Conservation (phyloP, 1,140 invertebrate species). For the Nebria ingens region DNA sequence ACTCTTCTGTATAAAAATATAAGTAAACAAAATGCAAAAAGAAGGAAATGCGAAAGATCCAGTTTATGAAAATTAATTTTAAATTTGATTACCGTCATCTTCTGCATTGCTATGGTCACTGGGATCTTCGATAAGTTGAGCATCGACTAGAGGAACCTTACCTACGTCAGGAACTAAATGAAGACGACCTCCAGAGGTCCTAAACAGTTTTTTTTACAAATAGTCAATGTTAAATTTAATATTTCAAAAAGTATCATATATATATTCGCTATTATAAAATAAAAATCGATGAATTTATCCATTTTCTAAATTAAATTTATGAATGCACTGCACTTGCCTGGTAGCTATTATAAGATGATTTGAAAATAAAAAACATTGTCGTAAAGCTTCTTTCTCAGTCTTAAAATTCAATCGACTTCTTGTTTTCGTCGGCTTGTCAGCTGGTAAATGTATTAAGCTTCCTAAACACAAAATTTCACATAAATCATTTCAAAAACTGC, state of each 20-base stretch:
- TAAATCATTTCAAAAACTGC: constrained; percentile 20
- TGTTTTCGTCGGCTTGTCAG: constrained; percentile 48
- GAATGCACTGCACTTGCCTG: constrained; percentile 37
- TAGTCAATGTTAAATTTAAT: neutral
- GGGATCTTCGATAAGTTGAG: constrained; percentile 73
- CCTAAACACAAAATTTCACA: constrained; percentile 38
- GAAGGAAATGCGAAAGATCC: constrained; percentile 13
- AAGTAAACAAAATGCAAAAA: constrained; percentile 32
- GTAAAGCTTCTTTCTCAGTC: constrained; percentile 59
- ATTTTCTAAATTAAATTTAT: neutral
- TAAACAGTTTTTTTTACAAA: constrained; percentile 18
- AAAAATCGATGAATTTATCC: too few relatives aligned
- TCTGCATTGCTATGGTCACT: constrained; percentile 46
- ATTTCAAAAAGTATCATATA: neutral
- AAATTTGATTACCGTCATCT: constrained; percentile 44
- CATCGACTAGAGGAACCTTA: constrained; percentile 74
- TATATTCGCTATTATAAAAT: constrained; percentile 19
- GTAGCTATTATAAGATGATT: constrained; percentile 75
- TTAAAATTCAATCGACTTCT: constrained; percentile 51
- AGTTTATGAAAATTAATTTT: constrained; percentile 6
- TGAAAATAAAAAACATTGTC: constrained; percentile 77
- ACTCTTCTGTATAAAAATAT: too few relatives aligned
- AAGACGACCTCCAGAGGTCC: constrained; percentile 71
- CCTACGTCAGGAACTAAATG: constrained; percentile 75
- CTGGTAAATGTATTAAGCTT: constrained; percentile 55